Base-by-base conservation (phyloP, 2,113 vertebrate genomes). In the Catharus fuscescens region DNA sequence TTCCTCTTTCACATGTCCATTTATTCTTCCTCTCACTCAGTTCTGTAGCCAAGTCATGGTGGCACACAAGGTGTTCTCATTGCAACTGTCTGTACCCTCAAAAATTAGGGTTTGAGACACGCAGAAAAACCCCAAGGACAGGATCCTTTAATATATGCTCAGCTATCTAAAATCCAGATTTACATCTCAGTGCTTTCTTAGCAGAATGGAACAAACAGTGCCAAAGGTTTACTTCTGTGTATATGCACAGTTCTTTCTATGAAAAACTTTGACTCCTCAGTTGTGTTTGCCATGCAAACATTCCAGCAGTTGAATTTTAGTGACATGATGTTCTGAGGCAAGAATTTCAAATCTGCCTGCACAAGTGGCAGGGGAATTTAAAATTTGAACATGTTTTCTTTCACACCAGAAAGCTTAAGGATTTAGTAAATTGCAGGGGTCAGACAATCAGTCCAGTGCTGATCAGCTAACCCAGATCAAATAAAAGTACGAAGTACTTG, bases 231-330 rank as follows among this genome's bases (percentile, higher is more conserved):
- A 59, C 26, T 67, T 84, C 34, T 66, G 21, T 73, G n/a, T 77
- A 34, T 44, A 12, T 21, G 16, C 65, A 60, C 18, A 54, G 10
- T 38, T 38, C 59, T 93, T 86, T 45, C 62, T 52, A 29, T 66
- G 71, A 56, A 95, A 94, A 94, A 65, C 47, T 54, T 88, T 61
- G 54, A 45, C 62, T 92, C 67, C 40, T 8, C 4, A 1, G 42
- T 86, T 70, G 16, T 87, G 67, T 94, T 95, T 96, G 67, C 85
- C 4, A 0, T 93, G 79, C 88, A 96, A 95, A 96, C 64, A 71
- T 83, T 78, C 24, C 87, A 96, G 38, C 52, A 36, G 64, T 40
- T 78, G 52, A 59, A 69, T 86, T 94, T 88, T 52, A 90, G 52
- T 88, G 47, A 56, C 23, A 6, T 31, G 53, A 59, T 70, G 44